Evolutionary conservation across 2,113 vertebrate species (phyloP), one percentile per base, ranked within the genome.

Genomic region (Corythoichthys intestinalis): DNA sequence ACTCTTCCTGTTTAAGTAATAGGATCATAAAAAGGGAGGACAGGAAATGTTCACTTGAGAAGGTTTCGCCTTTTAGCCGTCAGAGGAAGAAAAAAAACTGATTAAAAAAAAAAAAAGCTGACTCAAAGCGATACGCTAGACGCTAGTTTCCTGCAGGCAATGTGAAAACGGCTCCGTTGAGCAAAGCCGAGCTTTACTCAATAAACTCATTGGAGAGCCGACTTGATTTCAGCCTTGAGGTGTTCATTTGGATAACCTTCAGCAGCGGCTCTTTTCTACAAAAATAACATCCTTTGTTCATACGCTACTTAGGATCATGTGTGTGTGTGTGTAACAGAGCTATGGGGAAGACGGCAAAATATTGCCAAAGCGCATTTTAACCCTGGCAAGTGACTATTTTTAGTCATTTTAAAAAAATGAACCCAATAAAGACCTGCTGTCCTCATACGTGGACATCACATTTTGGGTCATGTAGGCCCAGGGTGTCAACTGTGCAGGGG

Each of bases 171-270:
- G 53, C n/a, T 80, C 72, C 76, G 72, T 61, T 66, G 73, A 75
- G 67, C 71, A 72, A 44, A 74, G 68, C 35, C 72, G 72, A 67
- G 67, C 70, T 80, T 84, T 78, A 85, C 84, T 87, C 73, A 87
- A 78, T 86, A 81, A 87, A 87, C 70, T 79, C 81, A 86, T 66
- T 84, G 77, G 72, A 81, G 75, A 87, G 73, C 62, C 65, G 75
- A 53, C 61, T 47, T 57, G 59, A 76, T 74, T 84, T 70, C 35
- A 74, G 69, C 75, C 75, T 73, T 57, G 50, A 77, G 68, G 60
- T 65, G 80, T 83, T 75, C 65, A 69, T 82, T 66, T 70, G 66
- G 76, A 72, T 60, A 49, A 82, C 72, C 69, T 68, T 77, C 47
- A 72, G 49, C 73, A 49, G 70, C 66, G 72, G 63, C 50, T 70